Percentiles rank a stretch among this genome's conserved stretches.
Evolutionary conservation across 2,113 vertebrate genomes (phyloP).

Genomic region (Rissa tridactyla): DNA sequence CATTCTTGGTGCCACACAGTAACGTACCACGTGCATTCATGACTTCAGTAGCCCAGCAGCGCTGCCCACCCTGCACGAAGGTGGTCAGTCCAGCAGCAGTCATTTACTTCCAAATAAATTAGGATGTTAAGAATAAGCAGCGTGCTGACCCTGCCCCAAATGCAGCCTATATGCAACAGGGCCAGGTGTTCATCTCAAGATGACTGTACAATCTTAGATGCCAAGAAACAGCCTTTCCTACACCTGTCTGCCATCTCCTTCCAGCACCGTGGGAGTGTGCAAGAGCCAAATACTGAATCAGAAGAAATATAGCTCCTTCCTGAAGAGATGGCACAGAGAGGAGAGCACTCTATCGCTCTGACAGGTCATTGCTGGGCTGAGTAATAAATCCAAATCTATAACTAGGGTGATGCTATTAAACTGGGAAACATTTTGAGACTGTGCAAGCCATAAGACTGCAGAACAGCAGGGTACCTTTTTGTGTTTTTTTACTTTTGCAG

Average conservation of each 20-base stretch:
- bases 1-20: neutral
- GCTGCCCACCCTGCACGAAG: neutral
- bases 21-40: rapidly evolving
- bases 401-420: neutral
- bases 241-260: neutral
- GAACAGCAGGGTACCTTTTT: neutral
- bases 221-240: neutral
- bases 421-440: neutral
- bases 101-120: neutral
- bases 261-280: neutral
- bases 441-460: neutral
- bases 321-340: neutral
- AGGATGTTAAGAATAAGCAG: neutral
- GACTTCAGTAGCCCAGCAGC: neutral
- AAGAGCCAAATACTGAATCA: neutral
- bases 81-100: neutral
- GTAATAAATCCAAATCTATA: neutral
- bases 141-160: neutral
- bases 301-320: constrained; percentile 5
- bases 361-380: neutral
- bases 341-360: neutral
- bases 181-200: neutral
- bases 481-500: neutral
- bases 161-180: neutral
- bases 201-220: neutral